phyloP scores from a whole-genome alignment of 2,113 vertebrate genomes.

The Tichodroma muraria region DNA sequence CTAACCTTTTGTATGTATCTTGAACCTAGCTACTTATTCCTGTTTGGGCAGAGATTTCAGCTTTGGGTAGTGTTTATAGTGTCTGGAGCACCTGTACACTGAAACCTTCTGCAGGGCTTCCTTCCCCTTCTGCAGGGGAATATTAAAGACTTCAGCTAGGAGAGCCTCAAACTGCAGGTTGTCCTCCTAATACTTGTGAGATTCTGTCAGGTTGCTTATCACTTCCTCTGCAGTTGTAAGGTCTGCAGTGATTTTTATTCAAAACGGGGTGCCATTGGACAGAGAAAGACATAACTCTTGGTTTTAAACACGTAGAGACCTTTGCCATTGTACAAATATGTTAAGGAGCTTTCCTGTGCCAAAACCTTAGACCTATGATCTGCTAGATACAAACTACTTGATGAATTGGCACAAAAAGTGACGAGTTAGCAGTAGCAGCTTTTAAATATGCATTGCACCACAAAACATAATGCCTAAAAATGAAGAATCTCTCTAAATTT shows the following conservation, averaged over 20 bases:
- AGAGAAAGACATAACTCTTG: not conserved
- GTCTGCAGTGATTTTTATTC: not conserved
- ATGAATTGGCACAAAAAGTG: not conserved
- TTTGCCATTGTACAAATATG: accelerated
- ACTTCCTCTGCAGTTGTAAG: not conserved
- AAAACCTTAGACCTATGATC: not conserved
- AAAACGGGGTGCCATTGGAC: not conserved
- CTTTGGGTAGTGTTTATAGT: not conserved
- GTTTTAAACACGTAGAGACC: not conserved
- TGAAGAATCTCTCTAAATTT: not conserved
- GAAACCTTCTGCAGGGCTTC: not conserved
- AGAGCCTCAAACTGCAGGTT: not conserved
- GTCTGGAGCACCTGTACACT: not conserved
- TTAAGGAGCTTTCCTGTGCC: not conserved
- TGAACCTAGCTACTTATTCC: not conserved
- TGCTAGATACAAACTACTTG: not conserved
- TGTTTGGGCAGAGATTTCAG: not conserved
- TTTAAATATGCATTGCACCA: not conserved
- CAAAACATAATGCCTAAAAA: not conserved
- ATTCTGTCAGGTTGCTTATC: not conserved
- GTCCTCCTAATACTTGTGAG: not conserved
- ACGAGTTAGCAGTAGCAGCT: not conserved
- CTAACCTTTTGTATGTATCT: not conserved
- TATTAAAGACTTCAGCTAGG: not conserved
- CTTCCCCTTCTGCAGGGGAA: not conserved